These are phyloP conservation scores for Morpho helenor DNA, from an alignment of 2,888 invertebrate species.

Conservation along the genomic window DNA sequence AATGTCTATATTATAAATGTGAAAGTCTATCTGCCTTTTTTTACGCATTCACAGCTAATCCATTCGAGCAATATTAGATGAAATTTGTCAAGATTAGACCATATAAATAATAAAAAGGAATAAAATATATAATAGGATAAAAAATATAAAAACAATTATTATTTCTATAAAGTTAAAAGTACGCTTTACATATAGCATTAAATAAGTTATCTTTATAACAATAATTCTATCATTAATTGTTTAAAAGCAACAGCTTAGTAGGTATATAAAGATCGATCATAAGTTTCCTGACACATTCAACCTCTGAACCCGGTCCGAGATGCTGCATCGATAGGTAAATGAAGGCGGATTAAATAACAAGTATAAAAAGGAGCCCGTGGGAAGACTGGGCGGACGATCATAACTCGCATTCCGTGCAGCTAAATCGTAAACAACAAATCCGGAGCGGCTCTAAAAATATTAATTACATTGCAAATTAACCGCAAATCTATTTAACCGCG, in stretches of 20 bases:
- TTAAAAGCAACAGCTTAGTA: conserved; percentile 1
- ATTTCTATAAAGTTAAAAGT: no score
- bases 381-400: conserved; percentile 30
- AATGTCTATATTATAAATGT: conserved; percentile 20
- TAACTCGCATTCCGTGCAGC: conserved; percentile 38
- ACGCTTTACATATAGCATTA: no score
- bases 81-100: no score
- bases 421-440: conserved; percentile 18
- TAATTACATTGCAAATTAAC: conserved; percentile 15
- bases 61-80: no score
- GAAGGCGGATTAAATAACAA: conserved; percentile 31
- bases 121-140: no score
- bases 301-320: conserved; percentile 42
- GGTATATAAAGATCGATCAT: conserved; percentile 22
- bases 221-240: no score
- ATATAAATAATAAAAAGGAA: no score
- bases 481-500: conserved; percentile 10
- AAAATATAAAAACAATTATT: no score
- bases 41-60: no score
- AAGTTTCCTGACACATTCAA: conserved; percentile 42
- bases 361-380: conserved; percentile 34
- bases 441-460: conserved; percentile 10
- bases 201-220: no score
- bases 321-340: conserved; percentile 28
- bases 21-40: neutral